phyloP scores from a whole-genome alignment of 2,113 vertebrate genomes.

The Blennius ocellaris region DNA sequence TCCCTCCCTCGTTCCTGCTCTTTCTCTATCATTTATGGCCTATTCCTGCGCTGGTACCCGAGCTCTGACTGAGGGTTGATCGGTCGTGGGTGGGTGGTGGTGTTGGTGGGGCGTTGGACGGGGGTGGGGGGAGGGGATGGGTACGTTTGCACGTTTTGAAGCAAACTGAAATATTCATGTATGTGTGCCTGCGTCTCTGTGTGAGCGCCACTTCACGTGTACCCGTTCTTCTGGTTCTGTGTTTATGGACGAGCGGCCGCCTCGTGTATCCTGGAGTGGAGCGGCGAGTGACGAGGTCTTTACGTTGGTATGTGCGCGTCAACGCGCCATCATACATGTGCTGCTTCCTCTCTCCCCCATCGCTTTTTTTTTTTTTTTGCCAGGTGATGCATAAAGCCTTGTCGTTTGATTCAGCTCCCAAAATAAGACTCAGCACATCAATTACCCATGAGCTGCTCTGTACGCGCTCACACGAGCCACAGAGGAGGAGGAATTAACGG shows the following conservation, averaged over 20 bases:
- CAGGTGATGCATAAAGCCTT: conserved; percentile 68
- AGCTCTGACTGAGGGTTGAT: conserved; percentile 44
- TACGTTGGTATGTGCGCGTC: conserved; percentile 17
- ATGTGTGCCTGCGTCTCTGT: conserved; percentile 68
- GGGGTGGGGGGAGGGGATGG: conserved; percentile 55
- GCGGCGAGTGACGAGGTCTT: conserved; percentile 2
- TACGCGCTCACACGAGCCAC: conserved; percentile 44
- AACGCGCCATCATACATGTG: conserved; percentile 10
- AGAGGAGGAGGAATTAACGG: conserved; percentile 43
- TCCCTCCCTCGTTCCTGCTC: conserved; percentile 14
- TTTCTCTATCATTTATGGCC: conserved; percentile 66
- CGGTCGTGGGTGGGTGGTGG: conserved; percentile 25
- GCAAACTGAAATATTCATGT: conserved; percentile 83
- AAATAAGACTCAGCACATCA: conserved; percentile 78
- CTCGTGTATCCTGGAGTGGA: conserved; percentile 12
- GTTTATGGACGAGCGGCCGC: conserved; percentile 30
- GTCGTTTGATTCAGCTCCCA: conserved; percentile 67
- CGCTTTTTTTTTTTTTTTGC: conserved; percentile 24
- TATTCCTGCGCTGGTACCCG: conserved; percentile 30
- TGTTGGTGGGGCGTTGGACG: conserved; percentile 29
- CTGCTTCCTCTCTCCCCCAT: neutral
- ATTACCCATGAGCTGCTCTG: conserved; percentile 78
- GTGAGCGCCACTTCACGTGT: conserved; percentile 71
- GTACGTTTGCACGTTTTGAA: conserved; percentile 72
- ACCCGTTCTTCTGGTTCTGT: neutral